Evolutionary conservation across 2,888 invertebrate genomes (phyloP), one percentile per base, ranked within the genome.

Genomic region (Blastobasis adustella): DNA sequence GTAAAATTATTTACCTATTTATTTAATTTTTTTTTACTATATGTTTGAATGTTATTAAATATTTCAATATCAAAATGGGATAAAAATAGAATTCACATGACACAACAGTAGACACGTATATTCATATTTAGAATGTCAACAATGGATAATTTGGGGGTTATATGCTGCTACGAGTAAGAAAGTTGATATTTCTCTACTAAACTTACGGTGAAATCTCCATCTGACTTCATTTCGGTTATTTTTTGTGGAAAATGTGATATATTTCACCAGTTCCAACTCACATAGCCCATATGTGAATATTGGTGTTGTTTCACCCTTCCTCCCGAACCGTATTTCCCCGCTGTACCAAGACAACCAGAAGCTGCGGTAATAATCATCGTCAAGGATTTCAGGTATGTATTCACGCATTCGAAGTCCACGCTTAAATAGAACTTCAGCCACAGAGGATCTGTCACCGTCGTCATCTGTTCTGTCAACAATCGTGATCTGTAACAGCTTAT

Each of bases 301-400:
- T 2, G 79, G 70, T 37, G 59, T 67, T 8, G 73, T 68, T 38
- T 82, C 82, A 50, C 79, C 77, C 49, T 76, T 74, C 37, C 74
- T 62, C 9, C 84, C 86, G 10, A 90, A 66, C 45, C 69, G 66
- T 51, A 90, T 66, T 45, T 62, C 61, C 43, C 83, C 80, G 49
- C 77, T 73, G 58, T 80, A 66, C 91, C 91, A 91, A 46, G 78
- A 72, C 42, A 91, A 63, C 76, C 86, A 79, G 62, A 91, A 90
- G 57, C 71, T 82, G 59, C 73, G 81, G 61, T 71, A 85, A 57
- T 86, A 81, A 44, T 79, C 74, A 37, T 68, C 58, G 46, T 66
- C 74, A 23, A 91, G 66, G 51, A 91, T 79, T 48, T 82, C 78
- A 43, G 85, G 84, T 39, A 90, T 90, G 4, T 54, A 55, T 9